Conservation (phyloP, 2,797 vertebrate species). For the Periophthalmus magnuspinnatus region DNA sequence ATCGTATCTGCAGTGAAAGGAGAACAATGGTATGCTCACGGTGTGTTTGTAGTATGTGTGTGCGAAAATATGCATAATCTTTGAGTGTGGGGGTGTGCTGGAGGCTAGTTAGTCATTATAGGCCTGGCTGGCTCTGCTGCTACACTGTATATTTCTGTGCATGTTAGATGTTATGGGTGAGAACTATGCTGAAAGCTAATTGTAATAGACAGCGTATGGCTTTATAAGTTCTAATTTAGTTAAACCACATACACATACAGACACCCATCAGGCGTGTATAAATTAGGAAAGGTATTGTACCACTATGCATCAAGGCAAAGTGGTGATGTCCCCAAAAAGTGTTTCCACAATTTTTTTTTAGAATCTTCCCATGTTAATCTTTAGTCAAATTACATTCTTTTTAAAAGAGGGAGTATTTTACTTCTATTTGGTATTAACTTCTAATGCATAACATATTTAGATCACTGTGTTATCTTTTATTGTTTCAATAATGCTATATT, state of each 20-base stretch:
- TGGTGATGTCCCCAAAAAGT: too few relatives aligned
- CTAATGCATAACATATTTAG: too few relatives aligned
- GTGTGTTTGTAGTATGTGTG: conserved; percentile 45
- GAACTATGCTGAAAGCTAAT: conserved; percentile 22
- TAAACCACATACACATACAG: conserved; percentile 32
- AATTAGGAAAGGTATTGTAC: too few relatives aligned
- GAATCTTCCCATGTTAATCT: too few relatives aligned
- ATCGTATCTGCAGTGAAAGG: conserved; percentile 75
- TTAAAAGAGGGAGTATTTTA: too few relatives aligned
- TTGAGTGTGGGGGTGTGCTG: conserved; percentile 39
- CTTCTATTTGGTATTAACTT: too few relatives aligned
- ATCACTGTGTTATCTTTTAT: too few relatives aligned
- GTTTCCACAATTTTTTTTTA: too few relatives aligned
- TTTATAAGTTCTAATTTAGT: conserved; percentile 63
- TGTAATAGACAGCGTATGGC: conserved; percentile 71
- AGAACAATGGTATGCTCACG: conserved; percentile 74
- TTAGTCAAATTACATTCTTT: too few relatives aligned
- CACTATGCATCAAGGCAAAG: too few relatives aligned
- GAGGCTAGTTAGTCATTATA: conserved; percentile 49
- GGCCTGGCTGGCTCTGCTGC: conserved; percentile 32
- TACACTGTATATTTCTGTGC: conserved; percentile 29
- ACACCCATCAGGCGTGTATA: not conserved
- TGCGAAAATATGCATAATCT: conserved; percentile 33
- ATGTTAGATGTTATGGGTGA: conserved; percentile 36
- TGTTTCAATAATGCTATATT: too few relatives aligned